phyloP scores from a whole-genome alignment of 2,113 vertebrate species.

The Gavia stellata region DNA sequence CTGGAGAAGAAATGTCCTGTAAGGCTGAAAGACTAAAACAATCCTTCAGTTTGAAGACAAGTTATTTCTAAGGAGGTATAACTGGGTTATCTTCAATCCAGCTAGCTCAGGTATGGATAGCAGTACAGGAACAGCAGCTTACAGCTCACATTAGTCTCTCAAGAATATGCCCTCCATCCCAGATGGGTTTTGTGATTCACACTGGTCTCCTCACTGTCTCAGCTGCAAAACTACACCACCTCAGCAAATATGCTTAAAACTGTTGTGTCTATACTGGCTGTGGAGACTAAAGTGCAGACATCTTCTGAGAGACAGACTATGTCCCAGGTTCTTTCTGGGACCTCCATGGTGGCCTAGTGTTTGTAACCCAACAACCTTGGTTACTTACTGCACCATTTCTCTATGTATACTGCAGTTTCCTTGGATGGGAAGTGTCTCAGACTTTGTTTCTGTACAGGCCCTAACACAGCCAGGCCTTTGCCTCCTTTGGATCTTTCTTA shows the following conservation, averaged over 20 bases:
- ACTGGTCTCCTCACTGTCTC: not conserved
- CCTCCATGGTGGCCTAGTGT: not conserved
- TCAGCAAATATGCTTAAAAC: not conserved
- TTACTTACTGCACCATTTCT: not conserved
- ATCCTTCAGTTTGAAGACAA: not conserved
- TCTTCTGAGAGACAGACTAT: not conserved
- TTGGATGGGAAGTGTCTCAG: not conserved
- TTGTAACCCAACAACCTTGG: not conserved
- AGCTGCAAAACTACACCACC: not conserved
- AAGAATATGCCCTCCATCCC: not conserved
- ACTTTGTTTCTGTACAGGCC: not conserved
- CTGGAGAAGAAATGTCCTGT: not conserved
- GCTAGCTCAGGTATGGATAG: not conserved
- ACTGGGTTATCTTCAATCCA: not conserved
- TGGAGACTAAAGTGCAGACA: not conserved
- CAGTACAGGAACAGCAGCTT: not conserved
- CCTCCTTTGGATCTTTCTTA: not conserved
- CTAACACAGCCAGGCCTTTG: not conserved
- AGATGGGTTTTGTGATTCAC: not conserved
- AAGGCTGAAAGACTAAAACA: not conserved
- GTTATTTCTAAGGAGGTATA: not conserved
- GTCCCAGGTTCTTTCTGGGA: not conserved
- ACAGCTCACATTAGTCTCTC: not conserved
- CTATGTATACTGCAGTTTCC: not conserved
- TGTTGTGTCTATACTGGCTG: accelerated